Evolutionary conservation across 2,113 vertebrate genomes (phyloP).

Genomic region (Rhinoderma darwinii): DNA sequence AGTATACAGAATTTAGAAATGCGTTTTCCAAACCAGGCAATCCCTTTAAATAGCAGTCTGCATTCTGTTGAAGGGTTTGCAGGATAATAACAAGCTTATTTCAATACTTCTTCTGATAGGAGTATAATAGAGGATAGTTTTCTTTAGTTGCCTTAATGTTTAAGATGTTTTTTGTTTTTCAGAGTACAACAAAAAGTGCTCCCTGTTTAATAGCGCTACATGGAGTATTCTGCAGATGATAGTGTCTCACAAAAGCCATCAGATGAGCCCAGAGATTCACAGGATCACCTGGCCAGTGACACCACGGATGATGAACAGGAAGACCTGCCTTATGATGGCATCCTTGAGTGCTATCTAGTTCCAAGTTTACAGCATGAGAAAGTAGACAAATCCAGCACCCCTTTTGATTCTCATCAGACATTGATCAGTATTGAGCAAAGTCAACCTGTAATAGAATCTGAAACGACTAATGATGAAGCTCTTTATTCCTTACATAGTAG

Average conservation of each 20-base stretch:
- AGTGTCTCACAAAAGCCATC: slow-evolving; percentile 57
- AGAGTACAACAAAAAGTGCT: neutral
- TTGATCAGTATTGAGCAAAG: neutral
- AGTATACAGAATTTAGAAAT: too few species aligned
- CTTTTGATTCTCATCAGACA: neutral
- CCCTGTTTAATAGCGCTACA: neutral
- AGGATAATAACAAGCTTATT: too few species aligned
- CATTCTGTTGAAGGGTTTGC: too few species aligned
- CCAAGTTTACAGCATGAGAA: neutral
- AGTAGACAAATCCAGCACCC: neutral
- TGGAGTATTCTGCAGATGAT: slow-evolving; percentile 5
- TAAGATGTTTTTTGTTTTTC: neutral
- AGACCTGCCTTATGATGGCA: slow-evolving; percentile 78
- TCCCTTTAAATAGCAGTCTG: too few species aligned
- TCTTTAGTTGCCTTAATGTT: too few species aligned
- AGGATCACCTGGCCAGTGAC: slow-evolving; percentile 53
- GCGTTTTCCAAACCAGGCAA: too few species aligned
- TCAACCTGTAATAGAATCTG: neutral
- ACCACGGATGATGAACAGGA: slow-evolving; percentile 81
- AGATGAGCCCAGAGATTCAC: slow-evolving; percentile 62
- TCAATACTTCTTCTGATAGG: too few species aligned
- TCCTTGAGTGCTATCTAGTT: slow-evolving; percentile 59
- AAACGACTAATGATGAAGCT: neutral
- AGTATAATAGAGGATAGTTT: too few species aligned
- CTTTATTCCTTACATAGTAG: neutral